Evolutionary conservation across 2,888 invertebrate genomes (phyloP).

Genomic region (Tinea trinotella): DNA sequence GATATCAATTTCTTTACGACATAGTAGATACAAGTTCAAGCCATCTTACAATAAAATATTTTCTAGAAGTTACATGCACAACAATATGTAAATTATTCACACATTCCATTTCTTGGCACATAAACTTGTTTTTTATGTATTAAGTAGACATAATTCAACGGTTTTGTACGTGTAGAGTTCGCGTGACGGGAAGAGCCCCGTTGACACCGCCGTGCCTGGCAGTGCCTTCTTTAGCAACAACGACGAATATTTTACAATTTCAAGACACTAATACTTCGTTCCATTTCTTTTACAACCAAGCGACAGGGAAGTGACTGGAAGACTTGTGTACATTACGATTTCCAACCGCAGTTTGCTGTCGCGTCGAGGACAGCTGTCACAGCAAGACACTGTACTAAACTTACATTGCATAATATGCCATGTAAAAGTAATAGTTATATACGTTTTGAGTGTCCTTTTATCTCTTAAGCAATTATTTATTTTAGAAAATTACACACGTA

Average conservation of each 20-base stretch:
- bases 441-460: background rate
- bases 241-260: background rate
- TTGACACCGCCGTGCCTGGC: constrained; percentile 17
- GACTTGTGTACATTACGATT: constrained; percentile 4
- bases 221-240: background rate
- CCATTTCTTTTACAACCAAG: constrained; percentile 6
- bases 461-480: no score
- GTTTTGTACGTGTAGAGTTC: constrained; percentile 28
- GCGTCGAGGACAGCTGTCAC: constrained; percentile 7
- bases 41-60: no score
- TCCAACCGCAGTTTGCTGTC: background rate
- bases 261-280: background rate
- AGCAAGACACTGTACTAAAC: background rate
- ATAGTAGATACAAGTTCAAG: no score
- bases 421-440: background rate
- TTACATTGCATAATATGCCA: constrained; percentile 3
- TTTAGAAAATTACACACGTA: no score
- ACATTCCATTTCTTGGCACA: background rate
- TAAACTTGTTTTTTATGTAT: constrained; percentile 3
- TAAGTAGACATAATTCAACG: constrained; percentile 11
- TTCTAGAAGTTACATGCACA: no score
- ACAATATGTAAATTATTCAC: background rate
- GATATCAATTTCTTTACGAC: no score
- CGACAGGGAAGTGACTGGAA: constrained; percentile 1
- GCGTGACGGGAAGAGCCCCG: constrained; percentile 42